Evolutionary conservation across 2,113 vertebrate species (phyloP), one percentile per base, ranked within the genome.

Genomic region (Colistium nudipinnis): DNA sequence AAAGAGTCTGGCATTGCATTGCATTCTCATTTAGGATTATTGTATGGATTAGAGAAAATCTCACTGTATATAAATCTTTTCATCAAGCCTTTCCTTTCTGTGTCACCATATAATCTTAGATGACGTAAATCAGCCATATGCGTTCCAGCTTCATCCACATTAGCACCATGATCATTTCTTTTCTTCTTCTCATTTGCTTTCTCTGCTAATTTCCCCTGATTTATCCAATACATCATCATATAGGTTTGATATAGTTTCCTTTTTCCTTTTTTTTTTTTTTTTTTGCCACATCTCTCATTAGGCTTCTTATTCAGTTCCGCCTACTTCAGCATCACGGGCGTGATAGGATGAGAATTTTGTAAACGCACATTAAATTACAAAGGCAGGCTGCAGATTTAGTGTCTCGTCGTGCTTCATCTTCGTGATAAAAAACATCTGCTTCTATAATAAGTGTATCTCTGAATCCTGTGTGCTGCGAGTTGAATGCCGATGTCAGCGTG

Each of bases 21-120:
- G 13, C 49, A 24, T 78, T 73, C 55, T 76, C 51, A 73, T 68
- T 71, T 10, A 30, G 70, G 67, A 76, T 88, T 66, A 70, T 74
- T 76, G 71, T 63, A 52, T 77, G 78, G 82, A 88, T 88, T 84
- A 73, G 64, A 28, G 27, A 54, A 75, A 85, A 89, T 83, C 63
- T 78, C 66, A 60, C n/a, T 70, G 16, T 62, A 52, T 55, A 81
- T 86, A 78, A 80, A 81, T 83, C 72, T 85, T 84, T 80, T 85
- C 62, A 83, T 83, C 62, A 84, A 73, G 66, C 44, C 71, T 73
- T 68, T 70, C 68, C 74, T 43, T 43, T 52, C 72, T 78, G 51
- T 33, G 19, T 63, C 69, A 62, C 62, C 59, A 56, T 70, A 27
- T 85, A 84, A 84, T 86, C 70, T 78, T 83, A 56, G 75, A 63